Conservation (phyloP, 2,797 vertebrate genomes). For the Apodemus agrarius region DNA sequence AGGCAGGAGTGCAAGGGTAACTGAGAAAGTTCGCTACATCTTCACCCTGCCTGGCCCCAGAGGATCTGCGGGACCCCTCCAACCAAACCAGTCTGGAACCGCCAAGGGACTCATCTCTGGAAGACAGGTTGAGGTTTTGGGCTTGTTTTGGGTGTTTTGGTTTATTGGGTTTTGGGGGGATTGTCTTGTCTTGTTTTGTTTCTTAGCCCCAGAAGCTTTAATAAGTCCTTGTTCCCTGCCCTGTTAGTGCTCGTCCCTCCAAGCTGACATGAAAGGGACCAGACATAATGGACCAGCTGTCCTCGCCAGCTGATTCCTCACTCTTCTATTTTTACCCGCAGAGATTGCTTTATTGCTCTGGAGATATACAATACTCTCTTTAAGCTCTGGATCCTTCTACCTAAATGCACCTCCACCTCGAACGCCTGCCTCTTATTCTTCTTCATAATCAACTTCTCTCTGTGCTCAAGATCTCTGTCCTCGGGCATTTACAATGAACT, state of each 20-base stretch:
- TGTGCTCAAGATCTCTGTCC: not conserved
- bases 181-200: not conserved
- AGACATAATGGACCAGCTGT: slow-evolving; percentile 63
- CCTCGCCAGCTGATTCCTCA: slow-evolving; percentile 33
- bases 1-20: not conserved
- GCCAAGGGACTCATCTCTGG: not conserved
- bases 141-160: no score
- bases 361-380: slow-evolving; percentile 47
- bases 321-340: slow-evolving; percentile 65
- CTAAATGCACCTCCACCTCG: not conserved
- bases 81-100: not conserved
- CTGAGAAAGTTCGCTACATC: not conserved
- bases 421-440: not conserved
- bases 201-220: slow-evolving; percentile 5
- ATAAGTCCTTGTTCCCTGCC: slow-evolving; percentile 29
- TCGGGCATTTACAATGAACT: not conserved
- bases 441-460: not conserved
- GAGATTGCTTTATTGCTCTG: slow-evolving; percentile 32
- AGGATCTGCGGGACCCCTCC: not conserved
- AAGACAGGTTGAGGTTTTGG: not conserved
- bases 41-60: not conserved
- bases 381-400: slow-evolving; percentile 30
- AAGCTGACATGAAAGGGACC: slow-evolving; percentile 23
- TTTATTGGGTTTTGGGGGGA: no score
- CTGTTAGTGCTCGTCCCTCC: slow-evolving; percentile 42